These are phyloP conservation scores for Python bivittatus DNA, from an alignment of 2,113 vertebrate genomes.

Conservation along the genomic window DNA sequence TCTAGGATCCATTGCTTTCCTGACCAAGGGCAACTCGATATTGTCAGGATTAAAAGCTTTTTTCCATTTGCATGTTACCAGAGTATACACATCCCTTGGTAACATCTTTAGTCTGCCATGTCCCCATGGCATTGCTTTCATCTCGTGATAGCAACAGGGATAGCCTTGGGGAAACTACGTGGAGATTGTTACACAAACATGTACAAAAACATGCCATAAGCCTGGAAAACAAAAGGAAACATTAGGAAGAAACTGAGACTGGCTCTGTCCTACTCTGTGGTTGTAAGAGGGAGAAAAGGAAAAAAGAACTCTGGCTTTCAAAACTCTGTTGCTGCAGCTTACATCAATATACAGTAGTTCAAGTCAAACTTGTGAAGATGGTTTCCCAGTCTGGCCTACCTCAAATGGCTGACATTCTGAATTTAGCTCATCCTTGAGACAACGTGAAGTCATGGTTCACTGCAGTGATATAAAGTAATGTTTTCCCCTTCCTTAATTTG, in stretches of 20 bases:
- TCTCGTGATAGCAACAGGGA: too few species aligned
- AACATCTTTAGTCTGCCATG: too few species aligned
- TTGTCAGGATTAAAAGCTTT: too few species aligned
- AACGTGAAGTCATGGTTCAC: background rate
- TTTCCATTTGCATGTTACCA: too few species aligned
- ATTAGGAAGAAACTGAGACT: background rate
- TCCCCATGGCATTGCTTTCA: too few species aligned
- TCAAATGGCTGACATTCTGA: background rate
- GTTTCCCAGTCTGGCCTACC: background rate
- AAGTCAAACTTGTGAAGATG: background rate
- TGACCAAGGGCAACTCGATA: too few species aligned
- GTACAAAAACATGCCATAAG: background rate
- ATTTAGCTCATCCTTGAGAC: background rate
- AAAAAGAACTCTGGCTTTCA: background rate
- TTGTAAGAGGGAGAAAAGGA: background rate
- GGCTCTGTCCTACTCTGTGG: background rate
- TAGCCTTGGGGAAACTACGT: too few species aligned
- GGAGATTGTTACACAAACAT: too few species aligned
- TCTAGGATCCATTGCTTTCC: too few species aligned
- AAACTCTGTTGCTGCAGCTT: background rate
- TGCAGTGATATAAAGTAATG: background rate
- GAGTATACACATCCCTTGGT: too few species aligned
- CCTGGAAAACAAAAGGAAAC: background rate
- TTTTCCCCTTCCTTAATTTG: background rate
- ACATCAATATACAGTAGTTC: background rate